Percentiles rank a stretch among this genome's conserved stretches.
phyloP scores from a whole-genome alignment of 2,797 vertebrate species.

The Acanthurus tractus region DNA sequence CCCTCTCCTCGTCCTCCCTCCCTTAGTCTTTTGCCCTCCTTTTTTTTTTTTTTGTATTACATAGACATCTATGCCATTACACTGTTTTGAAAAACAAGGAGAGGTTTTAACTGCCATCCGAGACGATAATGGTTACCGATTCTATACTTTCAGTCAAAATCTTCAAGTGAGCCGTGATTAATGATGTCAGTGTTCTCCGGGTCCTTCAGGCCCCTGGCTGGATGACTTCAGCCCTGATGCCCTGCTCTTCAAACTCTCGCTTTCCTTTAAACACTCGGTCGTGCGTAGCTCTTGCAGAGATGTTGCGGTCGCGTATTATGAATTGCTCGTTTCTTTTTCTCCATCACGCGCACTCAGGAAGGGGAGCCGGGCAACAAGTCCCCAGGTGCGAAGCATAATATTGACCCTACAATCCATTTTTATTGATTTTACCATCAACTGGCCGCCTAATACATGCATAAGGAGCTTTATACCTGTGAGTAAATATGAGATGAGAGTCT shows the following conservation, averaged over 20 bases:
- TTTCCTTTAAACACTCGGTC: constrained; percentile 28
- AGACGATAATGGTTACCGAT: constrained; percentile 91
- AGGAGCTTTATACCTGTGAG: constrained; percentile 75
- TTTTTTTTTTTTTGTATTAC: neutral
- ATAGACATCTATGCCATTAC: constrained; percentile 58
- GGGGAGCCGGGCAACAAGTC: constrained; percentile 75
- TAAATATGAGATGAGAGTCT: constrained; percentile 70
- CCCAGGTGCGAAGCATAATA: constrained; percentile 71
- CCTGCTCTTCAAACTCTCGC: constrained; percentile 70
- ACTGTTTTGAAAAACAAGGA: constrained; percentile 88
- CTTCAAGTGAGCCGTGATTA: constrained; percentile 93
- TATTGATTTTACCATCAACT: constrained; percentile 77
- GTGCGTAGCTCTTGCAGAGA: constrained; percentile 37
- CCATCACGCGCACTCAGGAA: constrained; percentile 34
- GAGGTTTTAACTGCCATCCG: constrained; percentile 86
- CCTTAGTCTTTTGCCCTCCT: neutral
- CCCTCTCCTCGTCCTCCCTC: neutral
- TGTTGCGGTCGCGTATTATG: constrained; percentile 56
- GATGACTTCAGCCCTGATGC: constrained; percentile 83
- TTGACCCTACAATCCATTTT: constrained; percentile 78
- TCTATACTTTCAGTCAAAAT: constrained; percentile 91
- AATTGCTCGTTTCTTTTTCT: constrained; percentile 55
- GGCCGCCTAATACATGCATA: constrained; percentile 73
- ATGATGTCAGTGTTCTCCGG: constrained; percentile 83
- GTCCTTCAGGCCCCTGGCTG: constrained; percentile 80